A percentile compares a stretch with the other conserved stretches of the same genome.
Conservation (phyloP, 2,113 vertebrate species). For the Microcebus griseorufus region DNA sequence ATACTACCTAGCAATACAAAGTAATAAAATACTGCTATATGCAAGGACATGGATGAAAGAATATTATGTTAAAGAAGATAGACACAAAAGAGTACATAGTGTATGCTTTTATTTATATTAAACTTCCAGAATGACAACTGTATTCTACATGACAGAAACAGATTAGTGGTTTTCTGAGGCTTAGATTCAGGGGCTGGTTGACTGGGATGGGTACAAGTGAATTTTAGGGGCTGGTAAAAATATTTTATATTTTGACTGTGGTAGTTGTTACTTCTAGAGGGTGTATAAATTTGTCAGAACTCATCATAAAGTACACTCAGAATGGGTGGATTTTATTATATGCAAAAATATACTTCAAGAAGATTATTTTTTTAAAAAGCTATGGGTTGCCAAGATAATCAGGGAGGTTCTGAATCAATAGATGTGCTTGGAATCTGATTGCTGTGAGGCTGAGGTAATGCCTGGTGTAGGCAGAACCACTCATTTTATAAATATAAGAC, state of each 20-base stretch:
- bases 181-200: background rate
- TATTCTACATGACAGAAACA: background rate
- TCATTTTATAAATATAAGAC: background rate
- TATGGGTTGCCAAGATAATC: background rate
- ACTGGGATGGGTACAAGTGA: background rate
- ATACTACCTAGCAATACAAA: background rate
- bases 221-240: background rate
- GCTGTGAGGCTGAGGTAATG: background rate
- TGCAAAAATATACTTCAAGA: background rate
- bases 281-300: background rate
- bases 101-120: background rate
- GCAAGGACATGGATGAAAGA: background rate
- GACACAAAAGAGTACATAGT: background rate
- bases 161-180: background rate
- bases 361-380: background rate
- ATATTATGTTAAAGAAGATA: background rate
- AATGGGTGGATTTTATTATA: background rate
- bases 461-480: background rate
- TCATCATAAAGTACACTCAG: background rate
- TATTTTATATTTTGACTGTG: constrained; percentile 5
- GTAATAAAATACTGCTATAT: background rate
- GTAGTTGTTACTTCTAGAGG: background rate
- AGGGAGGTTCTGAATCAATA: background rate
- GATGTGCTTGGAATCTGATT: background rate
- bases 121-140: background rate